phyloP scores from a whole-genome alignment of 1,140 invertebrate species.

The Gryon sp. region DNA sequence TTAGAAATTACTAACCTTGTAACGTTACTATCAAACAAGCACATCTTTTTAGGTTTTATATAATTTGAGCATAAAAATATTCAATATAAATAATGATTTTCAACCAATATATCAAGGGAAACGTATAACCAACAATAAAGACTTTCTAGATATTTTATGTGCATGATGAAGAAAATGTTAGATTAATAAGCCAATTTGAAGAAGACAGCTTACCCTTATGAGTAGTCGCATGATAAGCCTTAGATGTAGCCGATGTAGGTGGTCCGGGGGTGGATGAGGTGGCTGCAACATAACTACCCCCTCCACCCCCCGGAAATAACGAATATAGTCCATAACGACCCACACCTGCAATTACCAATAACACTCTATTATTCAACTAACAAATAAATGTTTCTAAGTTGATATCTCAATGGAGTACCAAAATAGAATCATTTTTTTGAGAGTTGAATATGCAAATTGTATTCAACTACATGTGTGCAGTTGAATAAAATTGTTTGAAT shows the following conservation, averaged over 20 bases:
- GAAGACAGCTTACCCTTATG: slow-evolving; percentile 79
- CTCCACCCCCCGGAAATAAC: slow-evolving; percentile 80
- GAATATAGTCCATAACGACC: slow-evolving; percentile 82
- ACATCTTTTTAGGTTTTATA: too few species aligned
- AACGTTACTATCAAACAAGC: too few species aligned
- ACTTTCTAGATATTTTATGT: too few species aligned
- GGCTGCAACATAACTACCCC: slow-evolving; percentile 76
- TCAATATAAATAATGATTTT: slow-evolving; percentile 45
- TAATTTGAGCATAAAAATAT: too few species aligned
- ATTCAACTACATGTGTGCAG: too few species aligned
- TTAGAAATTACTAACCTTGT: too few species aligned
- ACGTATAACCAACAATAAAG: slow-evolving; percentile 37
- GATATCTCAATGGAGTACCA: too few species aligned
- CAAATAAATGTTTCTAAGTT: too few species aligned
- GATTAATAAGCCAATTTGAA: slow-evolving; percentile 39
- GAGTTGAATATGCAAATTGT: too few species aligned
- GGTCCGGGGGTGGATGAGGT: slow-evolving; percentile 77
- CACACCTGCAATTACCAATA: slow-evolving; percentile 76
- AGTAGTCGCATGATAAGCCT: slow-evolving; percentile 80
- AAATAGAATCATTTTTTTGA: too few species aligned
- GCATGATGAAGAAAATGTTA: too few species aligned
- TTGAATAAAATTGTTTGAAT: too few species aligned
- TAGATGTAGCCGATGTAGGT: slow-evolving; percentile 74
- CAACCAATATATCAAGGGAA: slow-evolving; percentile 41
- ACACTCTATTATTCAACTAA: slow-evolving; percentile 20